Evolutionary conservation across 2,888 invertebrate species (phyloP), one percentile per base, ranked within the genome.

Genomic region (Frankliniella intonsa): DNA sequence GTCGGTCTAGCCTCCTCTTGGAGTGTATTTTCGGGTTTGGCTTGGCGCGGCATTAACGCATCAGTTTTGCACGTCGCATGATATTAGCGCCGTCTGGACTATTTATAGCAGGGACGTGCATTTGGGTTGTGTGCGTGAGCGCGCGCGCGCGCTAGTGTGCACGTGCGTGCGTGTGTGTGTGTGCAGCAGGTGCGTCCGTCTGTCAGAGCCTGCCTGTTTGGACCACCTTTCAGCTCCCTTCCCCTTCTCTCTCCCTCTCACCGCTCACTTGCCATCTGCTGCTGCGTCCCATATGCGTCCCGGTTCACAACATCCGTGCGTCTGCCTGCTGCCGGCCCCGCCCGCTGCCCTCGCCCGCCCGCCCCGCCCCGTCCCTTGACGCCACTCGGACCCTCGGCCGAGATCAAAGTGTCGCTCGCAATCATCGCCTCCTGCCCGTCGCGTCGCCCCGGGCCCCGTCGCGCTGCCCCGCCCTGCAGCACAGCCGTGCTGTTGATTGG

Each of bases 111-210:
- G 69, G 69, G 22, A 38, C 38, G 38, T 38, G 38, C 38, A 38
- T 38, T 38, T 38, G 38, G 38, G 38, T 38, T 38, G 38, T 38
- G 38, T 38, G 38, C 50, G 80, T 50, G 80, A 7, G 80, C 50
- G 80, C 50, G 80, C 50, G 80, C 50, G 80, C 50, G 49, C 50
- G 80, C 50, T 38, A 49, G 80, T 50, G 80, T 80, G 80, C 14
- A 27, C 27, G 82, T 55, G 27, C 7, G 65, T 82, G 25, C 17
- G 50, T 51, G 82, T 65, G 82, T 81, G 80, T 50, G 80, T 80
- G 80, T 55, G 55, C 55, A 55, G 55, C 55, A 55, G 49, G 82
- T 81, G 82, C 38, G 79, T 80, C 50, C 80, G 83, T 76, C 84
- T 82, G 81, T 81, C 82, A 82, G 83, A 27, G 50, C 69, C 50